Evolutionary conservation across 2,888 invertebrate genomes (phyloP).

Genomic region (Zygaena filipendulae): DNA sequence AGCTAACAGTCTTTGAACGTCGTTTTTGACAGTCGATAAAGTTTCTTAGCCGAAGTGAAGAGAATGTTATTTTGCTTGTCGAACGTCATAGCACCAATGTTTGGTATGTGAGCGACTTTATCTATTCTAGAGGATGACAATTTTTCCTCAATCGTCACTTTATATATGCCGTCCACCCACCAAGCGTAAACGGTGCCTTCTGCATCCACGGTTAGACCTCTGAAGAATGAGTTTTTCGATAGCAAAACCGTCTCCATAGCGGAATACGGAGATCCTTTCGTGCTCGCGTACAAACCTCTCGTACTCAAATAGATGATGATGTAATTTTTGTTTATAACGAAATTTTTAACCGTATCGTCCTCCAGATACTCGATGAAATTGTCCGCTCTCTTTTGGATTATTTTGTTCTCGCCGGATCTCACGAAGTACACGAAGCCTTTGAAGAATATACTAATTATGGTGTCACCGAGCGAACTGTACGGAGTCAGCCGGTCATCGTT

Average conservation of each 20-base stretch:
- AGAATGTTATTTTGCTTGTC: constrained; percentile 46
- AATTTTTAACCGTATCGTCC: constrained; percentile 26
- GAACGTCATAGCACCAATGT: constrained; percentile 42
- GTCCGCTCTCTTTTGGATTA: constrained; percentile 38
- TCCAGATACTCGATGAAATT: constrained; percentile 31
- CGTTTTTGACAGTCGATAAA: too few relatives aligned
- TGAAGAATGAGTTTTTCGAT: constrained; percentile 41
- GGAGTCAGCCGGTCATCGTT: constrained; percentile 26
- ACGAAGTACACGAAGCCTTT: constrained; percentile 43
- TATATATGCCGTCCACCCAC: constrained; percentile 55
- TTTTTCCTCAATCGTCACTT: constrained; percentile 29
- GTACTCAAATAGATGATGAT: constrained; percentile 34
- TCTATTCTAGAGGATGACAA: constrained; percentile 30
- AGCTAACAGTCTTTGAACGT: too few relatives aligned
- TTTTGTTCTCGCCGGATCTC: constrained; percentile 28
- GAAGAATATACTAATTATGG: constrained; percentile 34
- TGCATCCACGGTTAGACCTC: constrained; percentile 43
- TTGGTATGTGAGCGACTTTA: constrained; percentile 29
- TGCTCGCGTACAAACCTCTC: constrained; percentile 37
- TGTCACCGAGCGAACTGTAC: constrained; percentile 42
- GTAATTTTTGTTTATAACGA: constrained; percentile 40
- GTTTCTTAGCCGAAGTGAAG: constrained; percentile 35
- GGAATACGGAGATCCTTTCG: too few relatives aligned
- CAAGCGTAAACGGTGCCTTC: constrained; percentile 41
- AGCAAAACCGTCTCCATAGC: constrained; percentile 25